Evolutionary conservation across 1,140 invertebrate genomes (phyloP).

Genomic region (Macrotrachela quadricornifera): DNA sequence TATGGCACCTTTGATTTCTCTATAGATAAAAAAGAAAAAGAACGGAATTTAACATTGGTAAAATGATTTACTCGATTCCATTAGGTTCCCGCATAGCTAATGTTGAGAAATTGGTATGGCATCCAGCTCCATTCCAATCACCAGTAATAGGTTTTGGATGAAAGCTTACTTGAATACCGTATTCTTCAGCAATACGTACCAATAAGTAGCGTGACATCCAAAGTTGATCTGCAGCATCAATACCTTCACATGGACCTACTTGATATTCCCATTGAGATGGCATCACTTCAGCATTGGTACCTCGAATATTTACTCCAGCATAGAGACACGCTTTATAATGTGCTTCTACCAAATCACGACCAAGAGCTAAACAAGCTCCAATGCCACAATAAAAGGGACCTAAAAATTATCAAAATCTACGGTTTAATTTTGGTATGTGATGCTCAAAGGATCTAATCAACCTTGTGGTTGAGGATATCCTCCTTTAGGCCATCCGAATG

Average conservation of each 20-base stretch:
- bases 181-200: constrained; percentile 67
- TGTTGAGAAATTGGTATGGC: constrained; percentile 68
- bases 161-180: constrained; percentile 58
- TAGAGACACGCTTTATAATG: constrained; percentile 49
- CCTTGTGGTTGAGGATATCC: constrained; percentile 66
- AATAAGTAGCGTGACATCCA: constrained; percentile 66
- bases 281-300: constrained; percentile 82
- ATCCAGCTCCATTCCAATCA: constrained; percentile 75
- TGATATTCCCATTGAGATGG: constrained; percentile 46
- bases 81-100: constrained; percentile 59
- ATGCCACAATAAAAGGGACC: constrained; percentile 80
- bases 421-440: too few species aligned
- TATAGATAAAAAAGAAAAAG: too few species aligned
- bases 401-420: too few species aligned
- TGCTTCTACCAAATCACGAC: constrained; percentile 73
- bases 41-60: too few species aligned
- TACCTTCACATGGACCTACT: constrained; percentile 50
- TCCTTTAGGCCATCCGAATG: constrained; percentile 74
- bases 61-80: constrained; percentile 36
- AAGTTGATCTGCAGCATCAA: constrained; percentile 60
- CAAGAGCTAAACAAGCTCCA: constrained; percentile 56
- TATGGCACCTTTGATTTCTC: constrained; percentile 33
- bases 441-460: too few species aligned
- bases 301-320: constrained; percentile 64
- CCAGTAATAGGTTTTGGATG: constrained; percentile 65